Percentiles rank a stretch among this genome's conserved stretches.
Evolutionary conservation across 2,113 vertebrate genomes (phyloP).

Genomic region (Gracilinanus agilis): DNA sequence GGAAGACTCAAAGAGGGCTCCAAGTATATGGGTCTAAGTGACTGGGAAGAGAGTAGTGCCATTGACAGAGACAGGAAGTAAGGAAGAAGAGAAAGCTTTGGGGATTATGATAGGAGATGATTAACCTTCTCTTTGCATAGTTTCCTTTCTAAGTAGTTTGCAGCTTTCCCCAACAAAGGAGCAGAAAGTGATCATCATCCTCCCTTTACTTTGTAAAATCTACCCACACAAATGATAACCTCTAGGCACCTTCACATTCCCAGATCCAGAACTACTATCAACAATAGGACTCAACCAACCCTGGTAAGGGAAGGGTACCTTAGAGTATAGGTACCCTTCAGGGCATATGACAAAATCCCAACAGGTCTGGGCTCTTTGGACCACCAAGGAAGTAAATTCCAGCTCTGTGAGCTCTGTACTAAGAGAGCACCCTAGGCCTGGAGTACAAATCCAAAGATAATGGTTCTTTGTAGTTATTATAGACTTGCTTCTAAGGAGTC

Average conservation of each 20-base stretch:
- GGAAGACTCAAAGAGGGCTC: not conserved
- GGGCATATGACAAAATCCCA: not conserved
- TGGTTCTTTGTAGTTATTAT: slow-evolving; percentile 58
- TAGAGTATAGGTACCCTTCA: slow-evolving; percentile 17
- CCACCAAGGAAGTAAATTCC: slow-evolving; percentile 49
- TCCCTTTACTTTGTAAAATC: slow-evolving; percentile 42
- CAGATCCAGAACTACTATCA: slow-evolving; percentile 49
- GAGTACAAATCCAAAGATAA: not conserved
- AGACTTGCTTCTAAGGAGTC: slow-evolving; percentile 26
- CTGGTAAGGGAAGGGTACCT: not conserved
- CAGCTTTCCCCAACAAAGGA: slow-evolving; percentile 35
- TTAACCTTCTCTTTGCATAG: slow-evolving; percentile 45
- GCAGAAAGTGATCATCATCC: slow-evolving; percentile 44
- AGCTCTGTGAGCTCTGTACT: slow-evolving; percentile 17
- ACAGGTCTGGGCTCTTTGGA: slow-evolving; percentile 46
- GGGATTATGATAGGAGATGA: not conserved
- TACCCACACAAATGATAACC: slow-evolving; percentile 51
- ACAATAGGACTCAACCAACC: slow-evolving; percentile 11
- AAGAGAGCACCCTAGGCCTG: not conserved
- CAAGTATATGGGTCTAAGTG: not conserved
- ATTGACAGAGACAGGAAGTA: not conserved
- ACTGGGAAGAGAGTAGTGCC: not conserved
- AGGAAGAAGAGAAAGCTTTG: not conserved
- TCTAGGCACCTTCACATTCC: slow-evolving; percentile 66
- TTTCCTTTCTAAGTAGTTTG: slow-evolving; percentile 23